Evolutionary conservation across 2,888 invertebrate genomes (phyloP), one percentile per base, ranked within the genome.

Genomic region (Ametastegia equiseti): DNA sequence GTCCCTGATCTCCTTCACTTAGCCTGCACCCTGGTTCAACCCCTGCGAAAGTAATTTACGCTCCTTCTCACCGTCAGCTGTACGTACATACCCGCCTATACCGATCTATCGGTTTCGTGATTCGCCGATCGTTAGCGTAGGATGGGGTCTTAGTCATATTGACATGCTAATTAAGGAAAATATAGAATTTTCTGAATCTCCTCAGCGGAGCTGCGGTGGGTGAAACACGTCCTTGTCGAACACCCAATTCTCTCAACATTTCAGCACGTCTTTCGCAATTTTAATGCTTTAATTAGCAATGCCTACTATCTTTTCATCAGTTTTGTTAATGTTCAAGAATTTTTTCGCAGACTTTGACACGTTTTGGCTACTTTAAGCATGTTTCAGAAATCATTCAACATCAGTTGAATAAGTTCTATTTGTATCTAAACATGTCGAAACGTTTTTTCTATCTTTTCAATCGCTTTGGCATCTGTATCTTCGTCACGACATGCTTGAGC

Each of bases 31-130:
- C 15, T 39, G 36, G n/a, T 39, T 3, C 71, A 42, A 11, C 42
- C 54, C 54, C 33, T 33, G 75, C 71, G 60, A 81, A 87, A 86
- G 85, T 89, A 88, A 89, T 88, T 88, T 87, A 87, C 88, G 86
- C 86, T 84, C 80, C 73, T 81, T 73, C 83, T 81, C 82, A 84
- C 84, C 82, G 86, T 84, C 83, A 39, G 82, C 82, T 54, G 19
- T 54, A 54, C 36, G 15, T 33, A 36, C 45, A 45, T 75, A 50
- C n/a, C 27, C 30, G 15, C 30, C 30, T 30, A 30, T 19, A 67
- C n/a, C 82, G 84, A 88, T 86, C 85, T 85, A 88, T 86, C 84
- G 85, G 83, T 86, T 85, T 84, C 87, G 13, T 36, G 50, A 75
- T 75, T 54, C 50, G n/a, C 6, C 47, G 47, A 71, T 45, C 69